Evolutionary conservation across 2,797 vertebrate species (phyloP), one percentile per base, ranked within the genome.

Genomic region (Neosalanx taihuensis): DNA sequence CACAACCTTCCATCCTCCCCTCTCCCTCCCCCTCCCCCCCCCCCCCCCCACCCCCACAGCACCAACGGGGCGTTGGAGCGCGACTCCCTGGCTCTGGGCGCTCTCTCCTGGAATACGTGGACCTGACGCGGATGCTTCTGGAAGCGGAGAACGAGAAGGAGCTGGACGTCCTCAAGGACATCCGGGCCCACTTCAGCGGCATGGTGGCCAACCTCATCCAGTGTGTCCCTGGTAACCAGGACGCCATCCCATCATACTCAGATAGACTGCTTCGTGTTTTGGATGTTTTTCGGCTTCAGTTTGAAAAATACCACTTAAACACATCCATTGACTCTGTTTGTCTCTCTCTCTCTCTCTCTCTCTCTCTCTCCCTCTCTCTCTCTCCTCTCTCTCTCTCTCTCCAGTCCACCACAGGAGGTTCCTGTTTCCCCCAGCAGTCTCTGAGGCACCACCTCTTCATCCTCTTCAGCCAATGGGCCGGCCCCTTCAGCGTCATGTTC

Each of bases 161-260:
- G 87, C 92, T 97, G 15, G 98, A 99, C 62, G 96, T 99, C 76
- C 95, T 99, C 7, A 99, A 99, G 88, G 98, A 99, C 86, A 99
- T 99, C 81, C 90, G 98, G 85, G 97, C 98, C 20, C 98, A 99
- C 91, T 99, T 99, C 86, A 98, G 97, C 68, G 96, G 95, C 73
- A 99, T 99, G 98, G 96, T 98, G 77, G 97, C 98, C 83, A 99
- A 99, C 88, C 91, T 99, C 90, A 98, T 99, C 81, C 98, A 99
- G 71, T 98, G 97, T 91, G 96, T 99, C 75, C 98, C 97, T 85
- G 96, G 98, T 99, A 95, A 86, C 74, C 0, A 1, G 17, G 17
- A 62, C 4, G 46, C 3, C 58, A 57, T 17, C 49, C 31, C 9
- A n/a, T 33, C 60, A 62, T 35, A 10, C n/a, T n/a, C 64, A 31